Evolutionary conservation across 2,888 invertebrate species (phyloP), one percentile per base, ranked within the genome.

Genomic region (Rhopalosiphum nymphaeae): DNA sequence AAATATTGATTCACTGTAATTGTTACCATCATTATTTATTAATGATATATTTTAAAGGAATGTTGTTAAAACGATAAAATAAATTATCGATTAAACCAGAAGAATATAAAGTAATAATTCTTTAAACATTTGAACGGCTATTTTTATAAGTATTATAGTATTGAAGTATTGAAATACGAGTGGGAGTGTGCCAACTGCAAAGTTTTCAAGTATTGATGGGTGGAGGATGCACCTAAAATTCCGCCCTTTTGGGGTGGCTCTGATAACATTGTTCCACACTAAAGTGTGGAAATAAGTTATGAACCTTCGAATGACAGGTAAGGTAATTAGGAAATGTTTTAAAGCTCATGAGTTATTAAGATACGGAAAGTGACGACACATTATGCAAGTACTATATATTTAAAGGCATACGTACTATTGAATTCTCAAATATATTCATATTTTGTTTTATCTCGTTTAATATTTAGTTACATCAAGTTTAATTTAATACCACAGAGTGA

Each of bases 271-370:
- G 78, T 78, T 78, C 16, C 78, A 9, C 78, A 78, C 78, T 78
- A 21, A 78, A 36, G 78, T 78, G 78, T 78, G 78, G 36, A 78
- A 78, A 78, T 78, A 78, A 78, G 78, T 78, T 78, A 78, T 78
- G 36, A 78, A 78, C 36, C 78, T 36, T 9, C 36, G 36, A 36
- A 78, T 78, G 78, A 78, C 78, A 78, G 21, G 36, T 7, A 78
- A 78, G 78, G 78, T 36, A 78, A 78, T 78, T 78, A 78, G 78
- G 78, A 78, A 78, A 78, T 78, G 78, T 78, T 78, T 78, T 78
- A 78, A 36, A 78, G 36, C 36, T 78, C 78, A 78, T 36, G 36
- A 78, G 78, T 78, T 78, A 78, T 78, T 78, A 36, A 78, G 78
- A 78, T 78, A 78, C 21, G 21, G 78, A 78, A 78, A 36, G 36